These are phyloP conservation scores for Acomys russatus DNA, from an alignment of 2,797 vertebrate genomes.

Conservation along the genomic window DNA sequence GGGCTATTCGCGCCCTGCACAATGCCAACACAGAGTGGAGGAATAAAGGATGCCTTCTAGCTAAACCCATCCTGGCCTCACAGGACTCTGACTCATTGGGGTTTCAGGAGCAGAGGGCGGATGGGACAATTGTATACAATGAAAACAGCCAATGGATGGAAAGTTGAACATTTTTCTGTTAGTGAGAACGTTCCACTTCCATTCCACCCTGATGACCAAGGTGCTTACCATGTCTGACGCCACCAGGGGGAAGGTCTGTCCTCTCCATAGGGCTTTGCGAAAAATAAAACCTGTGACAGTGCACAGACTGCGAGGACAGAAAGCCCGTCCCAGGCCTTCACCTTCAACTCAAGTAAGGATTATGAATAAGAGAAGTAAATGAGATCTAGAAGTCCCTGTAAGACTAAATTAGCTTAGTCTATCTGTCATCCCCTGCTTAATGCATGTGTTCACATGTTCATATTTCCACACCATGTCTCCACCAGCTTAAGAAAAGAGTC, in stretches of 20 bases:
- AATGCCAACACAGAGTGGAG: neutral
- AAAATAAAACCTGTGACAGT: neutral
- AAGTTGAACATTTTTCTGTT: neutral
- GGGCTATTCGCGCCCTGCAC: neutral
- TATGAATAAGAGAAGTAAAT: neutral
- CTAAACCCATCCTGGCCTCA: neutral
- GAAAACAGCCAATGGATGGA: neutral
- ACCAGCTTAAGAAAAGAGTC: neutral
- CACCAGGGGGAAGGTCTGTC: neutral
- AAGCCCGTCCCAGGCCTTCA: neutral
- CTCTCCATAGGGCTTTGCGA: fast-evolving
- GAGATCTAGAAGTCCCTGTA: neutral
- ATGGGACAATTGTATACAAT: neutral
- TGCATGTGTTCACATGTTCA: neutral
- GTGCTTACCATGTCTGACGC: conserved; percentile 8
- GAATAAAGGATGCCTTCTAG: neutral
- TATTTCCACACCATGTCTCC: neutral
- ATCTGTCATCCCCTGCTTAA: neutral
- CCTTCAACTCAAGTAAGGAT: neutral
- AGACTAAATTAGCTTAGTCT: neutral
- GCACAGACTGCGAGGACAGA: fast-evolving
- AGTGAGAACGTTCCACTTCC: neutral
- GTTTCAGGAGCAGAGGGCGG: neutral
- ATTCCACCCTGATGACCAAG: conserved; percentile 39
- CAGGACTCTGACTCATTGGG: neutral